Conservation (phyloP, 2,113 vertebrate genomes). For the Aldabrachelys gigantea region DNA sequence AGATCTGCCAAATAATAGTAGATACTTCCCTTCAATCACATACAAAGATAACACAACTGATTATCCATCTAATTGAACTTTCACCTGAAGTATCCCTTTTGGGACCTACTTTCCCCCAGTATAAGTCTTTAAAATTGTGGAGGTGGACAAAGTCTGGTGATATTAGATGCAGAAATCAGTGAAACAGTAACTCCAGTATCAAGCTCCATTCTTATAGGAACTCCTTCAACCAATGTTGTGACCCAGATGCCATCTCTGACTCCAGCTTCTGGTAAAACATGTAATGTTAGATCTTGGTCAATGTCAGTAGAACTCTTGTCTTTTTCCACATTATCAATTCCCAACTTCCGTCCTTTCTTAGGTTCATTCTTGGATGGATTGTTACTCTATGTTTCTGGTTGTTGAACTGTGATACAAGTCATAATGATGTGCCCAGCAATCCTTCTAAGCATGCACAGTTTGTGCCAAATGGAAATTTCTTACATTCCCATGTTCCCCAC, state of each 20-base stretch:
- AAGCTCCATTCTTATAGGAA: not conserved
- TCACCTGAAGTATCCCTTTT: not conserved
- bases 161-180: not conserved
- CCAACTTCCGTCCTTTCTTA: not conserved
- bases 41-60: not conserved
- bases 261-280: not conserved
- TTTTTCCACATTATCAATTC: not conserved
- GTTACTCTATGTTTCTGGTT: not conserved
- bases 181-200: not conserved
- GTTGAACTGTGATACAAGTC: not conserved
- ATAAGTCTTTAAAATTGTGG: not conserved
- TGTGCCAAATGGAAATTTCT: not conserved
- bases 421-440: not conserved
- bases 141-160: not conserved
- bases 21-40: no score
- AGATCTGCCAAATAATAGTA: no score
- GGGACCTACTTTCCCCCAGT: not conserved
- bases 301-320: not conserved
- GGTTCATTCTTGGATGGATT: not conserved
- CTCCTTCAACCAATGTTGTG: not conserved
- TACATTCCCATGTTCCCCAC: not conserved
- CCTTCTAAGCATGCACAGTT: not conserved
- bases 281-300: not conserved
- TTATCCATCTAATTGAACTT: not conserved
- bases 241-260: not conserved